Conservation (phyloP, 2,113 vertebrate species). For the Meleagris gallopavo region DNA sequence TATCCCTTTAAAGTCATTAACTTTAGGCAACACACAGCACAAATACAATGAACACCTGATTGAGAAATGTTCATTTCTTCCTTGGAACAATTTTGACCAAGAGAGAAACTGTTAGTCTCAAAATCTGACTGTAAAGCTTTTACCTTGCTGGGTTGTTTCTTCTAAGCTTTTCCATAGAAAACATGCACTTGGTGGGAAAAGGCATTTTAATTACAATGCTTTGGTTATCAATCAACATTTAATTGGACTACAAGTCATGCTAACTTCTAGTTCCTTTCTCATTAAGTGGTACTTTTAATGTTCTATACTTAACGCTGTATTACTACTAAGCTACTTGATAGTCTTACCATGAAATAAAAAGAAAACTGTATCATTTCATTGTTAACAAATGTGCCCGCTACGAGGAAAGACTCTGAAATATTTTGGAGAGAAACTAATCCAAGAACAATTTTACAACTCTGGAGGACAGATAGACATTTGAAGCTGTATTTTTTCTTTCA, state of each 20-base stretch:
- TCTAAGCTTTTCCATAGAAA: neutral
- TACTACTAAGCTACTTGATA: neutral
- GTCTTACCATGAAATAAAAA: slow-evolving; percentile 15
- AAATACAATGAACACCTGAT: neutral
- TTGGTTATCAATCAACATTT: neutral
- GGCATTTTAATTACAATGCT: neutral
- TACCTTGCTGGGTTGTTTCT: neutral
- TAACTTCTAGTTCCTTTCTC: slow-evolving; percentile 17
- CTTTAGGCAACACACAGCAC: neutral
- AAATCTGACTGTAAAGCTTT: neutral
- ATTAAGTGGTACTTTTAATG: neutral
- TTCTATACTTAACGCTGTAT: neutral
- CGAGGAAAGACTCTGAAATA: neutral
- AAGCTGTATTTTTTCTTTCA: neutral
- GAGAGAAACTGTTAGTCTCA: neutral
- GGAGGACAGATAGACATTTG: neutral
- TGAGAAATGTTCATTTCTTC: neutral
- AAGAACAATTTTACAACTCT: neutral
- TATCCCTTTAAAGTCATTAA: neutral
- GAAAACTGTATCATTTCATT: neutral
- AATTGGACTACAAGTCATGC: neutral
- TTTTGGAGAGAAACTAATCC: neutral
- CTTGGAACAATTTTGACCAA: neutral
- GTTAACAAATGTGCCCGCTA: neutral
- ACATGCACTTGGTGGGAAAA: neutral